Base-by-base conservation (phyloP, 2,113 vertebrate genomes). In the Clarias batrachus region DNA sequence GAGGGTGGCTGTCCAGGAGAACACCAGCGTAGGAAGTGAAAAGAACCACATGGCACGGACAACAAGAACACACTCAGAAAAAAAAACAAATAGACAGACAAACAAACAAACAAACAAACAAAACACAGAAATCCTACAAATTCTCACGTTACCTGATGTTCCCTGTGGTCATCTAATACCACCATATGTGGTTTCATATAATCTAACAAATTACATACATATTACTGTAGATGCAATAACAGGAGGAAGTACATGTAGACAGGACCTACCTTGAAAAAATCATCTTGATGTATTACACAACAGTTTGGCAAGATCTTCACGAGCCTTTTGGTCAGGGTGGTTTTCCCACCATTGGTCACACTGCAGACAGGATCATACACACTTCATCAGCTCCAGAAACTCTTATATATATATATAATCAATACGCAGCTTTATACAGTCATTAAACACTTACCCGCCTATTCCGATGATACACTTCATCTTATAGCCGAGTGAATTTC, bases 301-400 rank as follows among this genome's bases (percentile, higher is more conserved):
- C 95, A 95, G 89, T 96, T 96, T 41, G 95, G 95, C 84, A 96
- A 91, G 78, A 90, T 92, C 89, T 93, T 93, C 82, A 95, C 73
- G 19, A 96, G 93, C 89, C 89, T 92, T 66, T 93, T 93, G 48
- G 95, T 96, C 91, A 96, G 60, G 79, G 95, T 96, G 87, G 95
- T 96, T 92, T 96, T 96, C 62, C 95, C 95, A 93, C 95, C 95
- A 91, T 96, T 96, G 91, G 95, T 96, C 92, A 96, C 94, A 74
- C 95, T 96, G 92, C 74, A 91, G 91, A 83, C 0, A 68, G 27
- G 41, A 83, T 9, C 13, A n/a, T 17, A 54, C 23, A 76, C 4
- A 12, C 33, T 17, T 19, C 27, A 70, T 33, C 16, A 70, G 5
- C 66, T 70, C 30, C 27, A 27, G 2, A 0, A 33, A 2, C 12